A percentile compares a stretch with the other conserved stretches of the same genome.
Evolutionary conservation across 2,888 invertebrate genomes (phyloP).

Genomic region (Coremacera marginata): DNA sequence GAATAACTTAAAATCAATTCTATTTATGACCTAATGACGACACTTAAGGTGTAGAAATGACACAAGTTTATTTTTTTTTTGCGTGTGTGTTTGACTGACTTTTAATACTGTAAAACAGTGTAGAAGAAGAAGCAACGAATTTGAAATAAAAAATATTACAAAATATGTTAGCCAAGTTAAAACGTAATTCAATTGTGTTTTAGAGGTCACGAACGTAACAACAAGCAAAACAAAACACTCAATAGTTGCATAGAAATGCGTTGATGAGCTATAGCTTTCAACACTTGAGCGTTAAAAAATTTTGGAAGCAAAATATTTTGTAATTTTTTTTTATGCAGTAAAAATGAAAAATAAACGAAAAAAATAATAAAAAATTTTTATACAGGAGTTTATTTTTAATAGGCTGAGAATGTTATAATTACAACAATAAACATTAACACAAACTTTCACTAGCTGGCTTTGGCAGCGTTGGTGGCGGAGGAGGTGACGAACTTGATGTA

Average conservation of each 20-base stretch:
- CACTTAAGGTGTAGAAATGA: constrained; percentile 24
- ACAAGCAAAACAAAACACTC: background rate
- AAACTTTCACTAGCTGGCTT: constrained; percentile 38
- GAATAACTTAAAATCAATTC: constrained; percentile 35
- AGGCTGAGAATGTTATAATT: background rate
- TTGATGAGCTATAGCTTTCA: too few relatives aligned
- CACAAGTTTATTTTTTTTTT: background rate
- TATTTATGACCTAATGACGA: constrained; percentile 40
- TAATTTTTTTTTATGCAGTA: background rate
- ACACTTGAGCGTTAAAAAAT: too few relatives aligned
- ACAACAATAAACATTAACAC: background rate
- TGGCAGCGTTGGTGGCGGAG: background rate
- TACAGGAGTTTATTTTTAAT: too few relatives aligned
- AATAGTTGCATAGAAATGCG: background rate
- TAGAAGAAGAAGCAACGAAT: constrained; percentile 5
- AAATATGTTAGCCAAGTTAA: constrained; percentile 29
- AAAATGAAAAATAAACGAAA: too few relatives aligned
- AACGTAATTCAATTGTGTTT: constrained; percentile 34
- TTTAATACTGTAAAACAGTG: background rate
- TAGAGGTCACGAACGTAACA: constrained; percentile 31
- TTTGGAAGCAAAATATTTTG: too few relatives aligned
- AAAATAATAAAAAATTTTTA: too few relatives aligned
- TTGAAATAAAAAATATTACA: background rate
- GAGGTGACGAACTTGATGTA: background rate
- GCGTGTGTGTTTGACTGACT: background rate